Percentiles rank a stretch among this genome's conserved stretches.
Evolutionary conservation across 1,140 invertebrate species (phyloP).

Genomic region (Procambarus clarkii): DNA sequence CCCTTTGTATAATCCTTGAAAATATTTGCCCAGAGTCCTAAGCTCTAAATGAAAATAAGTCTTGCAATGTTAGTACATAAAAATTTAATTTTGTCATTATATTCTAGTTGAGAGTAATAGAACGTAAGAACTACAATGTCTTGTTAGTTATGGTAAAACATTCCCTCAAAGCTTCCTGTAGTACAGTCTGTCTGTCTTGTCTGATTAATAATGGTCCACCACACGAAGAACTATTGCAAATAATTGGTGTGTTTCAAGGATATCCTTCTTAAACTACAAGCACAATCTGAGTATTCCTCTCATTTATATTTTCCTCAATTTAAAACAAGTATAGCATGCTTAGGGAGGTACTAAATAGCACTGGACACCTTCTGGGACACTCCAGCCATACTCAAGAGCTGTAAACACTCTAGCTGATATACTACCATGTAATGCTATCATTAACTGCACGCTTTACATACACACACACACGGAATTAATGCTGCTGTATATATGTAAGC

Average conservation of each 20-base stretch:
- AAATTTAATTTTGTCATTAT: neutral
- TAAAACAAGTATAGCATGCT: constrained; percentile 60
- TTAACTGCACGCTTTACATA: neutral
- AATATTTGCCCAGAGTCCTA: constrained; percentile 10
- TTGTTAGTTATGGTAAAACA: constrained; percentile 1
- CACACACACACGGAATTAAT: neutral
- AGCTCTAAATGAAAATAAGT: neutral
- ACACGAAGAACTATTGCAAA: constrained; percentile 16
- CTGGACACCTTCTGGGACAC: constrained; percentile 51
- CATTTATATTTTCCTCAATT: constrained; percentile 22
- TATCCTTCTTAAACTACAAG: constrained; percentile 47
- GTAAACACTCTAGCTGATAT: neutral
- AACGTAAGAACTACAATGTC: neutral
- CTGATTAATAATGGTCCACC: neutral
- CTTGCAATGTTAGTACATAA: neutral
- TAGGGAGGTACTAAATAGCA: constrained; percentile 66
- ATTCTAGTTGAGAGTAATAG: neutral
- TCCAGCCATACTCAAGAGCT: constrained; percentile 42
- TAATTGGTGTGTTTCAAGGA: constrained; percentile 53
- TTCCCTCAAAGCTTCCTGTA: neutral
- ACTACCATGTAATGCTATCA: constrained; percentile 1
- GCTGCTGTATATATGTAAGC: neutral
- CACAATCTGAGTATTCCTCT: constrained; percentile 19
- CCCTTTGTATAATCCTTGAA: constrained; percentile 14
- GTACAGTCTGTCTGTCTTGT: neutral